These are phyloP conservation scores for Tragelaphus scriptus DNA, from an alignment of 2,113 vertebrate genomes.

Conservation along the genomic window DNA sequence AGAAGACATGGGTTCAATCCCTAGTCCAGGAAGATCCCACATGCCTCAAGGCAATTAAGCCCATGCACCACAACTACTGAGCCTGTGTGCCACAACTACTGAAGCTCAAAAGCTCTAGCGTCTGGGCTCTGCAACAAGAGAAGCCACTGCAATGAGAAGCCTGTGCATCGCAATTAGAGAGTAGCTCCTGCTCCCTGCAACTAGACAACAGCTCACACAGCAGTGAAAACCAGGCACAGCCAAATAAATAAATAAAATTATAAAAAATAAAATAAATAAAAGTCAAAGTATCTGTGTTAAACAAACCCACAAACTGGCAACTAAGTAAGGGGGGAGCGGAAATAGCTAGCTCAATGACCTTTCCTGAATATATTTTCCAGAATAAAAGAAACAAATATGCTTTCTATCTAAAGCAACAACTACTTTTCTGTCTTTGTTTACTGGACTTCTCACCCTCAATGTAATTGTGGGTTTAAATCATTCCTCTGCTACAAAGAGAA, in stretches of 20 bases:
- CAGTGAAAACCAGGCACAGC: neutral
- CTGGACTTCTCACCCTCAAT: neutral
- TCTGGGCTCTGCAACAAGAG: neutral
- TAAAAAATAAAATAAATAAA: neutral
- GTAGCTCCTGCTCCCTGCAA: neutral
- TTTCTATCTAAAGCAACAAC: neutral
- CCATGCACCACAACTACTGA: neutral
- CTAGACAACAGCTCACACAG: neutral
- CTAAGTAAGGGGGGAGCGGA: neutral
- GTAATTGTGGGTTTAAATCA: neutral
- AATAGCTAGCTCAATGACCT: neutral
- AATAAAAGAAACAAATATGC: constrained; percentile 19
- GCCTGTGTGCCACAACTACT: neutral
- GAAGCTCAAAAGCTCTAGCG: neutral
- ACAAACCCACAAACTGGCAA: neutral
- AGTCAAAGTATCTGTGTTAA: neutral
- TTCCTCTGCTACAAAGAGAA: neutral
- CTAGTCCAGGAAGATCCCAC: neutral
- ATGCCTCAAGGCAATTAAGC: neutral
- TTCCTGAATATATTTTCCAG: neutral
- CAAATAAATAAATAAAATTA: neutral
- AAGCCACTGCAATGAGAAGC: neutral
- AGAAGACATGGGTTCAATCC: neutral
- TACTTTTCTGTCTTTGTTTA: neutral
- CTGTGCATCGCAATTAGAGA: neutral